Evolutionary conservation across 2,888 invertebrate species (phyloP).

Genomic region (Drosophila bunnanda): DNA sequence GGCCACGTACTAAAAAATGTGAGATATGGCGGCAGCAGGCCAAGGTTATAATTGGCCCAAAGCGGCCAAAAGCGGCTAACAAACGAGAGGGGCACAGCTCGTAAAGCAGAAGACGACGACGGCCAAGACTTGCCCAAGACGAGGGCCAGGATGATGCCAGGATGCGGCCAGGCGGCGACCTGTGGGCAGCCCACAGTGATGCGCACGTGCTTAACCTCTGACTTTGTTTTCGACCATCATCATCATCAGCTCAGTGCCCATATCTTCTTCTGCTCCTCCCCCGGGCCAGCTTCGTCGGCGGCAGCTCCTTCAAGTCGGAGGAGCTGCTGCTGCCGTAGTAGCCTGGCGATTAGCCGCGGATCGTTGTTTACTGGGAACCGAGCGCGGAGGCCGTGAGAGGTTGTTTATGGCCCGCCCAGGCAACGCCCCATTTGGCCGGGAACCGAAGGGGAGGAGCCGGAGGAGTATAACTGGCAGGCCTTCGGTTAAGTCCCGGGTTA

Average conservation of each 20-base stretch:
- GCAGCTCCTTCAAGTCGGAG: constrained; percentile 51
- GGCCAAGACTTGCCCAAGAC: background rate
- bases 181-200: constrained; percentile 59
- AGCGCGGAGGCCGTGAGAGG: constrained; percentile 42
- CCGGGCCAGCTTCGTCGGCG: constrained; percentile 14
- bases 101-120: constrained; percentile 48
- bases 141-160: no score
- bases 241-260: constrained; percentile 22
- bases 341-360: constrained; percentile 72
- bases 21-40: constrained; percentile 77
- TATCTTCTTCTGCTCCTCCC: constrained; percentile 8
- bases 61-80: constrained; percentile 70
- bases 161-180: constrained; percentile 52
- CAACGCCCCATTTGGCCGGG: constrained; percentile 67
- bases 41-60: constrained; percentile 82
- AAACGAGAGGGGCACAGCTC: constrained; percentile 51
- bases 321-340: constrained; percentile 67
- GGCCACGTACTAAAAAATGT: constrained; percentile 73
- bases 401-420: constrained; percentile 73
- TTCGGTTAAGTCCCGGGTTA: constrained; percentile 16
- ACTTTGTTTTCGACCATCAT: constrained; percentile 73
- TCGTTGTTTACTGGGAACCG: constrained; percentile 66
- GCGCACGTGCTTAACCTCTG: constrained; percentile 79
- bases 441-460: constrained; percentile 13
- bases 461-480: background rate